A percentile compares a stretch with the other conserved stretches of the same genome.
These are phyloP conservation scores for Apaloderma vittatum DNA, from an alignment of 2,113 vertebrate species.

Conservation along the genomic window DNA sequence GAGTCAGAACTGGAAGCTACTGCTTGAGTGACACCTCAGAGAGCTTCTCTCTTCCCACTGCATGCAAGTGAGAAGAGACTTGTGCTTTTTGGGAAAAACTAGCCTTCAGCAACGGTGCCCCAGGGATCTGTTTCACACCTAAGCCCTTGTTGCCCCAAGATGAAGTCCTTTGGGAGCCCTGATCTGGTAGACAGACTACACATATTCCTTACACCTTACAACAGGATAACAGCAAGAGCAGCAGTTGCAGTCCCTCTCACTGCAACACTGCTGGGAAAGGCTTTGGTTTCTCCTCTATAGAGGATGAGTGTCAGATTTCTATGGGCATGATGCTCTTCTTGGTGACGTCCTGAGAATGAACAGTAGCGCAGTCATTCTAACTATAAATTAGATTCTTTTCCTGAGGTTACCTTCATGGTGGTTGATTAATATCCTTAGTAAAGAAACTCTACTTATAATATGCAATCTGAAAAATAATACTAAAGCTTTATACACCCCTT, in stretches of 20 bases:
- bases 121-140: neutral
- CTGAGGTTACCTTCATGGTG: neutral
- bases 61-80: neutral
- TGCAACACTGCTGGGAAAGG: neutral
- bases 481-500: neutral
- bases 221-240: neutral
- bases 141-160: neutral
- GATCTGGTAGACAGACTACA: neutral
- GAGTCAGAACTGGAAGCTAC: neutral
- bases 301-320: neutral
- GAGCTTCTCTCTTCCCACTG: fast-evolving
- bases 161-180: neutral
- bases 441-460: neutral
- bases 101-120: neutral
- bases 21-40: fast-evolving
- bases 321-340: neutral
- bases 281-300: neutral
- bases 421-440: neutral
- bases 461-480: neutral
- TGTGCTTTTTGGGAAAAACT: neutral
- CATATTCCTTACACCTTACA: fast-evolving
- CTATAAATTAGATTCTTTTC: neutral
- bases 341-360: neutral
- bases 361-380: neutral
- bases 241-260: neutral